Conservation (phyloP, 2,888 invertebrate species). For the Meta bourneti region DNA sequence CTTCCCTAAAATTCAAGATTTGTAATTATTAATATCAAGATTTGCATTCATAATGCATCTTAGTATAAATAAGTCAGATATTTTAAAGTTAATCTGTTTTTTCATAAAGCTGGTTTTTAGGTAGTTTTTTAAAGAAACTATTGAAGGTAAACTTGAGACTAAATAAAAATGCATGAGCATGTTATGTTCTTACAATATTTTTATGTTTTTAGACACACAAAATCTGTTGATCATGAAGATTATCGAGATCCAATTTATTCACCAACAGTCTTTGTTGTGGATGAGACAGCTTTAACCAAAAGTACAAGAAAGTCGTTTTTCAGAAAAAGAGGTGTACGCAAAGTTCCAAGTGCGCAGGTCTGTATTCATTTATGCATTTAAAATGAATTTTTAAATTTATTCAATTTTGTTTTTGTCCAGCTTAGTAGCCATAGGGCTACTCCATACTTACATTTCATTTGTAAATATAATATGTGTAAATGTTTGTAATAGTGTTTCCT, state of each 20-base stretch:
- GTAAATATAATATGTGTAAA: no score
- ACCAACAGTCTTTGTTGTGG: slow-evolving; percentile 78
- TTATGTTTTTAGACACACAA: slow-evolving; percentile 73
- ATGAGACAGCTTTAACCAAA: slow-evolving; percentile 78
- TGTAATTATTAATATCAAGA: no score
- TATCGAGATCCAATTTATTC: slow-evolving; percentile 78
- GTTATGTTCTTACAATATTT: not conserved
- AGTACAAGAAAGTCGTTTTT: slow-evolving; percentile 90
- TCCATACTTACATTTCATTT: no score
- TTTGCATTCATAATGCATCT: no score
- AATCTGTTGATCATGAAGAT: slow-evolving; percentile 78
- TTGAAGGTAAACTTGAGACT: no score
- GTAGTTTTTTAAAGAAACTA: no score
- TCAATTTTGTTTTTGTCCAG: not conserved
- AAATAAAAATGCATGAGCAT: no score
- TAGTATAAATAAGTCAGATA: not conserved
- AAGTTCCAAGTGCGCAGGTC: slow-evolving; percentile 78
- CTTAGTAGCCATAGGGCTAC: no score
- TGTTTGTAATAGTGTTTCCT: no score
- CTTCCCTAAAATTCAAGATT: no score
- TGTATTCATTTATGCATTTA: not conserved
- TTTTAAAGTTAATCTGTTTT: not conserved
- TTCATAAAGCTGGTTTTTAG: not conserved
- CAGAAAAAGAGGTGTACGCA: slow-evolving; percentile 84
- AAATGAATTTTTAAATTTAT: not conserved